Evolutionary conservation across 2,113 vertebrate genomes (phyloP).

Genomic region (Xenopus borealis): DNA sequence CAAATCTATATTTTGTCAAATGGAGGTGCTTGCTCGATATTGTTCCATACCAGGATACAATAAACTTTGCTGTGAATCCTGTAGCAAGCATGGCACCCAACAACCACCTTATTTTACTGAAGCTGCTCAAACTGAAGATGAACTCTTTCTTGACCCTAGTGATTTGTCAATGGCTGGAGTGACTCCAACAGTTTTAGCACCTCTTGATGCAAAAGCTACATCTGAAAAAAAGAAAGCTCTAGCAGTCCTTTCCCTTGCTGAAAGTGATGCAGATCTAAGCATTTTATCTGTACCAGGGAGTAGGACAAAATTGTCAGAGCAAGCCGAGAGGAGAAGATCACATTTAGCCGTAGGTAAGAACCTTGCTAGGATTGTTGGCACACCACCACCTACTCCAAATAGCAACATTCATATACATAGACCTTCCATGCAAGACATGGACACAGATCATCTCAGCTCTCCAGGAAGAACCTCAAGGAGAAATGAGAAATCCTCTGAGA

Average conservation of each 20-base stretch:
- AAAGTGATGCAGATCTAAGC: neutral
- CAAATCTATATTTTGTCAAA: slow-evolving; percentile 97
- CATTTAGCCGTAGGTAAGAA: slow-evolving; percentile 47
- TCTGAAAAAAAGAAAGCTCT: slow-evolving; percentile 46
- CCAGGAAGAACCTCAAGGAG: slow-evolving; percentile 54
- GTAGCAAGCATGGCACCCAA: slow-evolving; percentile 68
- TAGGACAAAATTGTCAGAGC: slow-evolving; percentile 33
- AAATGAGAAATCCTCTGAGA: slow-evolving; percentile 54
- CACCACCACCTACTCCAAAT: slow-evolving; percentile 40
- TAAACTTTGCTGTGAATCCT: slow-evolving; percentile 91
- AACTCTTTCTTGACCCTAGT: slow-evolving; percentile 59
- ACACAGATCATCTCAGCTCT: slow-evolving; percentile 21
- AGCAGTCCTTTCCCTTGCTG: slow-evolving; percentile 10
- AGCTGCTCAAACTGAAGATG: slow-evolving; percentile 63
- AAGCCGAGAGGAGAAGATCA: slow-evolving; percentile 51
- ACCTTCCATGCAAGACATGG: slow-evolving; percentile 34
- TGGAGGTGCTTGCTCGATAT: slow-evolving; percentile 92
- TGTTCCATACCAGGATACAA: slow-evolving; percentile 95
- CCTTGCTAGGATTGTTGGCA: slow-evolving; percentile 31
- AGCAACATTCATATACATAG: slow-evolving; percentile 14
- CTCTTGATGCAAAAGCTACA: slow-evolving; percentile 49
- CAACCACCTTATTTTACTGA: slow-evolving; percentile 58
- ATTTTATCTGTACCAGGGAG: slow-evolving; percentile 47
- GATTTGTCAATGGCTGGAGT: slow-evolving; percentile 52
- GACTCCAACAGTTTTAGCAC: slow-evolving; percentile 51